phyloP scores from a whole-genome alignment of 2,888 invertebrate species.

The Drosophila emarginata region DNA sequence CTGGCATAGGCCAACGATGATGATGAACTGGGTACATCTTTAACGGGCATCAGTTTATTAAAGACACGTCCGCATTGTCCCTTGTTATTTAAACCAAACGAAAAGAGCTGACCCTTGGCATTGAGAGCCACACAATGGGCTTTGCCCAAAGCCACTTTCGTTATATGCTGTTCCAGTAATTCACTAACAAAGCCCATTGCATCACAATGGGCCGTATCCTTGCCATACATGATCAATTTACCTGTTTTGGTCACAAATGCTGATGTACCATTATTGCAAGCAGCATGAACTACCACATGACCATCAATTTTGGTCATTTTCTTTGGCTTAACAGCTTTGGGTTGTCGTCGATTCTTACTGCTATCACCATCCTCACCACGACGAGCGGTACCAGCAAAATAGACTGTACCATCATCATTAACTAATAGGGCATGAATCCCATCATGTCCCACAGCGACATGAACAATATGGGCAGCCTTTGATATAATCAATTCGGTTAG shows the following conservation, averaged over 20 bases:
- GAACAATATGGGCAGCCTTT: constrained; percentile 88
- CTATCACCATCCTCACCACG: constrained; percentile 97
- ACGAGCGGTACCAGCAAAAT: constrained; percentile 93
- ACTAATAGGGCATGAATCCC: constrained; percentile 95
- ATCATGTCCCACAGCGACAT: constrained; percentile 96
- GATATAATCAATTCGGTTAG: constrained; percentile 85
- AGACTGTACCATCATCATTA: constrained; percentile 95
- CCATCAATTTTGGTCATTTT: constrained; percentile 95
- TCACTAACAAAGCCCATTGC: constrained; percentile 88
- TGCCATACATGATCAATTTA: constrained; percentile 95
- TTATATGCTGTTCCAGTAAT: constrained; percentile 88
- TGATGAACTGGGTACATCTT: constrained; percentile 55
- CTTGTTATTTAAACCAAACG: constrained; percentile 98
- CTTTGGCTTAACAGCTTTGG: constrained; percentile 95
- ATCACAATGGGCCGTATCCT: constrained; percentile 94
- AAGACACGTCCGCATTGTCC: constrained; percentile 98
- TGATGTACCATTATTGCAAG: constrained; percentile 97
- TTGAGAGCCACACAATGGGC: constrained; percentile 96
- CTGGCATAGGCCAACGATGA: constrained; percentile 53
- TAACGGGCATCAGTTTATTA: constrained; percentile 84
- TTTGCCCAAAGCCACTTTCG: constrained; percentile 94
- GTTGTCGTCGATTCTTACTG: constrained; percentile 90
- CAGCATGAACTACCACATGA: constrained; percentile 90
- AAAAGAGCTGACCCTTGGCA: constrained; percentile 94
- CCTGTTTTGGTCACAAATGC: constrained; percentile 96